A percentile compares a stretch with the other conserved stretches of the same genome.
Conservation (phyloP, 2,888 invertebrate species). For the Diarsia brunnea region DNA sequence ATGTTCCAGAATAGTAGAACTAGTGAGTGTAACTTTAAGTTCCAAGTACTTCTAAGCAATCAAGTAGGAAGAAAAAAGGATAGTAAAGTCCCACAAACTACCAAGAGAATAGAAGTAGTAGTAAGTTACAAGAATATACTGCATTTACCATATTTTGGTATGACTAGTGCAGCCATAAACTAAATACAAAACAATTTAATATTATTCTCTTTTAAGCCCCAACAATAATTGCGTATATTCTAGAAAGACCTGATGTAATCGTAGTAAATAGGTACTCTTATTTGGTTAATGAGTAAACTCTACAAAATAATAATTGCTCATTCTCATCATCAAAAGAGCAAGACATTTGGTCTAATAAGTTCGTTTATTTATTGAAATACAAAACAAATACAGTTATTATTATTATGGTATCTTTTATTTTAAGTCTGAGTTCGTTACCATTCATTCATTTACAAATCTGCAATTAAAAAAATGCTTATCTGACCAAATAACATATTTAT, state of each 20-base stretch:
- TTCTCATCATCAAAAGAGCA: not conserved
- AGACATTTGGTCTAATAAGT: not conserved
- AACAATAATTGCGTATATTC: slow-evolving; percentile 8
- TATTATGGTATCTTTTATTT: not conserved
- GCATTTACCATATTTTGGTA: not conserved
- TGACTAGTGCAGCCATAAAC: slow-evolving; percentile 9
- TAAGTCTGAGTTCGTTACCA: not conserved
- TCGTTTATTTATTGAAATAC: slow-evolving; percentile 3
- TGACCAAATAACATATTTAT: slow-evolving; percentile 30
- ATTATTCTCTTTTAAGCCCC: slow-evolving; percentile 1
- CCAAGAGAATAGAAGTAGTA: no score
- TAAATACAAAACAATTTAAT: slow-evolving; percentile 5
- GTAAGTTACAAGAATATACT: not conserved
- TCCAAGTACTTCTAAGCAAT: no score
- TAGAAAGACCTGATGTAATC: slow-evolving; percentile 28
- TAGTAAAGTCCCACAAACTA: no score
- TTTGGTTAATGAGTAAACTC: not conserved
- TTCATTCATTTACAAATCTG: slow-evolving; percentile 9
- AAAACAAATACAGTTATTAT: not conserved
- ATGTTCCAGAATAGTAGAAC: no score
- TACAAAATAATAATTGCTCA: not conserved
- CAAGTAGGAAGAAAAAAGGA: no score
- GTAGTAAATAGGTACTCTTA: not conserved
- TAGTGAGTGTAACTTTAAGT: no score
- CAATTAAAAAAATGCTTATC: slow-evolving; percentile 4